Percentiles rank a stretch among this genome's conserved stretches.
Conservation (phyloP, 2,888 invertebrate genomes). For the Phasia obesa region DNA sequence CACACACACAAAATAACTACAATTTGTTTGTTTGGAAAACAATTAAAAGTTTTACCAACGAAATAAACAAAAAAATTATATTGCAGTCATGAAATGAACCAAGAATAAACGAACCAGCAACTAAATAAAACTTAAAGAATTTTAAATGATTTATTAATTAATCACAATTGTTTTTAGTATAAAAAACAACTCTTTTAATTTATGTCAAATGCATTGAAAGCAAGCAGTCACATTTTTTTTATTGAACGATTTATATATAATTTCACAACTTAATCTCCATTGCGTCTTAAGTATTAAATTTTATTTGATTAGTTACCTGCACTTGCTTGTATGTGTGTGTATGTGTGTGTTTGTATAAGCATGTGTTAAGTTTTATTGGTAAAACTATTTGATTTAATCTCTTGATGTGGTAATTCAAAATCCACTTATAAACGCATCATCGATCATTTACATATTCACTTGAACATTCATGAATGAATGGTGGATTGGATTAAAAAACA, state of each 20-base stretch:
- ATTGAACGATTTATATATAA: constrained; percentile 35
- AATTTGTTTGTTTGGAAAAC: no score
- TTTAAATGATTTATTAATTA: no score
- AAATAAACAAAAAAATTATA: background rate
- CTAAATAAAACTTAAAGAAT: background rate
- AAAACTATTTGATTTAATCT: constrained; percentile 48
- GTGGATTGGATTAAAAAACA: constrained; percentile 35
- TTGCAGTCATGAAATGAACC: background rate
- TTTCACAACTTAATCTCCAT: constrained; percentile 21
- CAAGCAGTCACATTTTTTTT: constrained; percentile 28
- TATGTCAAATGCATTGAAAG: constrained; percentile 5
- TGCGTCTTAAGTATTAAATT: background rate
- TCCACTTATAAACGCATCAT: constrained; percentile 67
- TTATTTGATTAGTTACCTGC: background rate
- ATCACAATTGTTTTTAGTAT: background rate
- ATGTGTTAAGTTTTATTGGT: background rate
- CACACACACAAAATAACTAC: background rate
- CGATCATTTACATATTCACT: constrained; percentile 60
- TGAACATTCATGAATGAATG: constrained; percentile 33
- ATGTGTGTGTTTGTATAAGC: background rate
- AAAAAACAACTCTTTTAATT: constrained; percentile 8
- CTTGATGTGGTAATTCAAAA: constrained; percentile 66
- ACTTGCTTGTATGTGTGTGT: background rate
- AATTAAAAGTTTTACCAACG: background rate
- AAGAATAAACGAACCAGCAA: background rate